Conservation (phyloP, 53 echinoderm and acorn worm species). For the Holothuria leucospilota region DNA sequence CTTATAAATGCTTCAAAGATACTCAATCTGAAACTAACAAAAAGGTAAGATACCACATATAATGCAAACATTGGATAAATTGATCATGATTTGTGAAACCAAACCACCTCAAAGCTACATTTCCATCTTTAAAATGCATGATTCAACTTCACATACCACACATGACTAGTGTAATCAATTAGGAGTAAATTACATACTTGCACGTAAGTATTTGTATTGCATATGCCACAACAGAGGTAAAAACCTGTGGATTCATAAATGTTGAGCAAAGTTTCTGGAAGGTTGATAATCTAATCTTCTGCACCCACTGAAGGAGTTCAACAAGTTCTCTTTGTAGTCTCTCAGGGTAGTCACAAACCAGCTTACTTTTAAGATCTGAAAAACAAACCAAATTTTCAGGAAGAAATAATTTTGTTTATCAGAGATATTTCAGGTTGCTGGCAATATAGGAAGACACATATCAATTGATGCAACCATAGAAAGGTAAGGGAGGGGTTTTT, state of each 20-base stretch:
- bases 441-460: too few species aligned
- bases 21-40: too few species aligned
- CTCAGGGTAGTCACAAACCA: slow-evolving; percentile 47
- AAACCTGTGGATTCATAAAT: slow-evolving; percentile 66
- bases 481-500: too few species aligned
- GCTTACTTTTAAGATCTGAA: slow-evolving; percentile 58
- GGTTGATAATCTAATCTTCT: slow-evolving; percentile 43
- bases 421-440: neutral
- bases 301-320: slow-evolving; percentile 74
- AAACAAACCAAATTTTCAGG: neutral
- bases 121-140: too few species aligned
- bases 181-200: slow-evolving; percentile 46
- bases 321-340: slow-evolving; percentile 65
- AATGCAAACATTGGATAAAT: too few species aligned
- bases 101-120: too few species aligned
- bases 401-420: neutral
- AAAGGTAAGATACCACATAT: too few species aligned
- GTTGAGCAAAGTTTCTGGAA: slow-evolving; percentile 62
- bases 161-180: too few species aligned
- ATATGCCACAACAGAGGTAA: slow-evolving; percentile 49
- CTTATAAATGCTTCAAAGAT: too few species aligned
- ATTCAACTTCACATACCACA: too few species aligned
- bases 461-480: too few species aligned
- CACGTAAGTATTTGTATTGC: slow-evolving; percentile 57
- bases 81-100: too few species aligned